Base-by-base conservation (phyloP, 2,113 vertebrate genomes). In the Collichthys lucidus region DNA sequence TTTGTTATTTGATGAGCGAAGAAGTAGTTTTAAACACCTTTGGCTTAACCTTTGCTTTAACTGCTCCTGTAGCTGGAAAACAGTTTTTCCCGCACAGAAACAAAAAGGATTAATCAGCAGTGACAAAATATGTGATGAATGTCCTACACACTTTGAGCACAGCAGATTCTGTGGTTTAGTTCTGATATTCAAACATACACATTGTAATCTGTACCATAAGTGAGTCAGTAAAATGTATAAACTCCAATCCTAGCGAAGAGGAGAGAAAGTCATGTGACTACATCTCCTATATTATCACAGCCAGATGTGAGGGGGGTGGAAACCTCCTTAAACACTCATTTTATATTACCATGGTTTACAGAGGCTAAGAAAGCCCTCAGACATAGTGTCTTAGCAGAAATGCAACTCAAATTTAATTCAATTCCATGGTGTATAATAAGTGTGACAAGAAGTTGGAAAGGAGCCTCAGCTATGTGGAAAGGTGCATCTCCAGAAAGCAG, bases 381-480 rank as follows among this genome's bases (percentile, higher is more conserved):
- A 85, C 20, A 15, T 5, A 66, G 31, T 12, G 35, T 49, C 55
- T 70, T 22, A 2, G 5, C 72, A 61, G 10, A 52, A 61, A 71
- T 2, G 5, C 17, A 49, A 52, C 47, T 72, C 31, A 72, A 64
- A 79, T 86, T 24, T 64, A 73, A 77, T 84, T 56, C 47, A 55
- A 74, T 63, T 44, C 31, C 72, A 16, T 50, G 77, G 47, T 74
- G 82, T 55, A 29, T 84, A 80, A 63, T 65, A 77, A 81, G 59
- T 60, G 22, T 77, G 77, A 88, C 73, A 85, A 67, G 64, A 83
- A 76, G 55, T 57, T 82, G 67, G 73, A 87, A 53, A 74, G 60
- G 11, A 68, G 73, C 66, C 55, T 80, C 26, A 0, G 46, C 69
- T 79, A 6, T 73, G 53, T 53, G 55, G 61, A 85, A 47, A 84